Conservation (phyloP, 2,888 invertebrate genomes). For the Acleris cristana region DNA sequence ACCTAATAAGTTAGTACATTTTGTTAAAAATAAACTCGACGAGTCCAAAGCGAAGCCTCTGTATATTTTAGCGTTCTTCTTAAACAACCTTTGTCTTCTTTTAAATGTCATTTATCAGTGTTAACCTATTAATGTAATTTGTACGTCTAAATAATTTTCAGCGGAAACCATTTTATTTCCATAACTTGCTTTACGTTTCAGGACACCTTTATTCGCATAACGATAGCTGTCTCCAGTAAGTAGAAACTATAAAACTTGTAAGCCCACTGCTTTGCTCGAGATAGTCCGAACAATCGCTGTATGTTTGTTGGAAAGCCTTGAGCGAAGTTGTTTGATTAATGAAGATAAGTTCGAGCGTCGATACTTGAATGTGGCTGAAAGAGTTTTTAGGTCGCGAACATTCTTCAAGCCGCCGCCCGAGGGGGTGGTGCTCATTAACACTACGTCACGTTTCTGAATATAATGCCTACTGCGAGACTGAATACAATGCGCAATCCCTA, state of each 20-base stretch:
- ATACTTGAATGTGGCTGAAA: slow-evolving; percentile 65
- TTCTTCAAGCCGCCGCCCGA: slow-evolving; percentile 58
- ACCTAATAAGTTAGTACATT: no score
- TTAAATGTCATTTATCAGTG: neutral
- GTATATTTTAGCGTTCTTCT: slow-evolving; percentile 10
- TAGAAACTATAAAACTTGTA: slow-evolving; percentile 30
- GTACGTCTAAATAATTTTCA: neutral
- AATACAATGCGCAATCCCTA: slow-evolving; percentile 38
- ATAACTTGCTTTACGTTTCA: neutral
- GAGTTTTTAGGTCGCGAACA: slow-evolving; percentile 71
- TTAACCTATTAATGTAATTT: neutral
- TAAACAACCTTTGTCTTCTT: neutral
- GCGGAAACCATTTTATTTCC: neutral
- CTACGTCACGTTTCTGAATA: slow-evolving; percentile 53
- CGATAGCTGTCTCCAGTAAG: slow-evolving; percentile 3
- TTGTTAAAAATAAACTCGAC: neutral
- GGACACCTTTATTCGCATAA: neutral
- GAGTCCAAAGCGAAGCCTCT: neutral
- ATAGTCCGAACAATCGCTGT: slow-evolving; percentile 20
- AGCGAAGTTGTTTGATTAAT: slow-evolving; percentile 66
- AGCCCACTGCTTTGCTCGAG: slow-evolving; percentile 2
- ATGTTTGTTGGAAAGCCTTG: slow-evolving; percentile 51
- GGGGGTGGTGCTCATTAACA: slow-evolving; percentile 59
- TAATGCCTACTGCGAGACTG: slow-evolving; percentile 48
- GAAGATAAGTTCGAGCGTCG: slow-evolving; percentile 67